Evolutionary conservation across 2,888 invertebrate species (phyloP), one percentile per base, ranked within the genome.

Genomic region (Drosophila hamatofila): DNA sequence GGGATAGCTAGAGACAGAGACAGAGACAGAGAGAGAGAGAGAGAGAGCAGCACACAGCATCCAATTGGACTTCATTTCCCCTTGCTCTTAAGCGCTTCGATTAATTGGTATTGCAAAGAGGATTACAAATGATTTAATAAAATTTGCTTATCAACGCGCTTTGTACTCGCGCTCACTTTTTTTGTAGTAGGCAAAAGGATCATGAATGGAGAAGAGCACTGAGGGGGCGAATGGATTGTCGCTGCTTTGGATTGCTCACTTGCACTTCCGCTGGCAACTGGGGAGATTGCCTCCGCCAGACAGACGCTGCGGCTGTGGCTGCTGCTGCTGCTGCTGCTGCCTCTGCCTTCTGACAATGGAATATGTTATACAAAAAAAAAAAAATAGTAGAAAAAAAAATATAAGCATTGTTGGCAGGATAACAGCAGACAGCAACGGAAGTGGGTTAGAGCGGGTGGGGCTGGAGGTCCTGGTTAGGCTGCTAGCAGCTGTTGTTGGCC

Each of bases 41-140:
- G 30, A 30, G 30, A 11, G 11, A 30, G 30, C 30, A 0, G 30
- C 30, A 11, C 2, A 41, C 39, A 35, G 25, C 44, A 25, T 21
- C 23, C 37, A 33, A 35, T 27, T 42, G 39, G 54, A 54, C 51
- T 30, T 16, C 54, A 46, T 66, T 39, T 75, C 51, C 9, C 59
- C 9, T 23, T 37, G 44, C 60, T 37, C 42, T 56, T 21, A 71
- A 70, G 55, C 75, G 64, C 68, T 66, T 62, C 88, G 80, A 85
- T 83, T 83, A 83, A 83, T 83, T 88, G 83, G 54, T 67, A 65
- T 72, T 62, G 58, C 69, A 73, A 77, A 88, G 83, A 57, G 88
- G 83, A 75, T 83, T 85, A 83, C 80, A 78, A 78, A 80, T 63
- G 67, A 68, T 65, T 60, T 69, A 72, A 74, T 74, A 75, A 75